phyloP scores from a whole-genome alignment of 2,113 vertebrate species.

The Periophthalmodon schlosseri region DNA sequence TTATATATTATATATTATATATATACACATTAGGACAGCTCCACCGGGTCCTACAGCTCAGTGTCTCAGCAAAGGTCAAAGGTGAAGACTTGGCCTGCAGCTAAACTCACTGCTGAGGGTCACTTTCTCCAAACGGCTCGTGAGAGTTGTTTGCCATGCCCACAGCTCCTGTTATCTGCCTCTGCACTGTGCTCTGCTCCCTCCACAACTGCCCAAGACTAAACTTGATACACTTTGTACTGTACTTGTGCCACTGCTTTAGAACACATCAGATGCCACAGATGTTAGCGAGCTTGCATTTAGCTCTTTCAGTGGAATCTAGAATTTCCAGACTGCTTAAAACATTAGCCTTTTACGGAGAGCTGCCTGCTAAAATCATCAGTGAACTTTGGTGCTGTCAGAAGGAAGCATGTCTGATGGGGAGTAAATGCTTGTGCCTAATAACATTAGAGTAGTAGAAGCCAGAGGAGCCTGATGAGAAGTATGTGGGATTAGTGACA shows the following conservation, averaged over 20 bases:
- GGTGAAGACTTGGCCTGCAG: slow-evolving; percentile 55
- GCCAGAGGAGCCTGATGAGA: slow-evolving; percentile 18
- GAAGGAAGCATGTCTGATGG: slow-evolving; percentile 29
- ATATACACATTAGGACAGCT: slow-evolving; percentile 12
- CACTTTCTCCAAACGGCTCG: slow-evolving; percentile 14
- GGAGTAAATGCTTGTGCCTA: slow-evolving; percentile 30
- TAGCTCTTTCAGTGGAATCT: slow-evolving; percentile 31
- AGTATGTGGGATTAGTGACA: slow-evolving; percentile 28
- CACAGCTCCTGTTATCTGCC: slow-evolving; percentile 7
- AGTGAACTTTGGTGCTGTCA: slow-evolving; percentile 24
- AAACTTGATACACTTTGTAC: slow-evolving; percentile 8
- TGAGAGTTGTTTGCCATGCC: slow-evolving; percentile 16
- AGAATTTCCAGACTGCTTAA: slow-evolving; percentile 38
- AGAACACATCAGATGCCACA: slow-evolving; percentile 25
- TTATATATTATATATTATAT: no score
- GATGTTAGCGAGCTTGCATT: slow-evolving; percentile 28
- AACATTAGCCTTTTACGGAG: slow-evolving; percentile 30
- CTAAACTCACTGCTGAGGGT: slow-evolving; percentile 8
- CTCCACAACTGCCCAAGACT: slow-evolving; percentile 14
- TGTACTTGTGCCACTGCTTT: slow-evolving; percentile 10
- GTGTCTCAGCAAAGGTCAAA: slow-evolving; percentile 54
- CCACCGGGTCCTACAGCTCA: slow-evolving; percentile 33
- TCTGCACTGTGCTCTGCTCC: background rate
- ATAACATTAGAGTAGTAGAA: slow-evolving; percentile 14
- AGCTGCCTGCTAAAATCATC: slow-evolving; percentile 48